Evolutionary conservation across 2,797 vertebrate genomes (phyloP).

Genomic region (Melopsittacus undulatus): DNA sequence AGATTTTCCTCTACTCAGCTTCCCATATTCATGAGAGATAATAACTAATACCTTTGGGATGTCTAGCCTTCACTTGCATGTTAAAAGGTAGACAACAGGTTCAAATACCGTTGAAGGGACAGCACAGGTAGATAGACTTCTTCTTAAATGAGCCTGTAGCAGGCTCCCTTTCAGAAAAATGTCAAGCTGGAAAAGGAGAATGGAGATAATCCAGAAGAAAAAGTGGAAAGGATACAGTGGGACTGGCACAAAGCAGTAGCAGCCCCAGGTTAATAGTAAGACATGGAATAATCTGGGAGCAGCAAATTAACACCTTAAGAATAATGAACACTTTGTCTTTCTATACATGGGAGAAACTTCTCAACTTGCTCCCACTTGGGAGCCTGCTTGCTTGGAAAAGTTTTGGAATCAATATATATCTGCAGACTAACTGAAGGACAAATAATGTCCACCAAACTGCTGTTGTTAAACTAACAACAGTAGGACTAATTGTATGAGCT

Average conservation of each 20-base stretch:
- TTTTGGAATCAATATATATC: background rate
- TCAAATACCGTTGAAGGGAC: background rate
- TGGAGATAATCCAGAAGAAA: background rate
- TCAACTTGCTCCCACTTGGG: background rate
- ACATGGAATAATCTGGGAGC: background rate
- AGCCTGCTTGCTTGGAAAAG: background rate
- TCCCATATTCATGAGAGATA: background rate
- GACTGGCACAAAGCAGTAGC: background rate
- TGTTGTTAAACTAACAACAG: background rate
- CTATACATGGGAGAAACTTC: background rate
- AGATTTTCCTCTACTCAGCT: background rate
- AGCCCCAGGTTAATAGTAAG: background rate
- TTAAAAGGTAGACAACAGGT: background rate
- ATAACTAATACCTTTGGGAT: background rate
- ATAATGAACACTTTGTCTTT: background rate
- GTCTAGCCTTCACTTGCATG: accelerated
- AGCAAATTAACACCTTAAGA: background rate
- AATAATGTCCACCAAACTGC: background rate
- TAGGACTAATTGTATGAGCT: background rate
- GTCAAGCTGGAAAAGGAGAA: background rate
- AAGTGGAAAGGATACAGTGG: background rate
- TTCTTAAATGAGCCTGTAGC: background rate
- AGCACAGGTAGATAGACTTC: background rate
- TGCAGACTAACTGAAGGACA: background rate
- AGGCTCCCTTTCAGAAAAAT: background rate